Percentiles rank a stretch among this genome's conserved stretches.
Conservation (phyloP, 2,888 invertebrate species). For the Lepetodrilus schrolli region DNA sequence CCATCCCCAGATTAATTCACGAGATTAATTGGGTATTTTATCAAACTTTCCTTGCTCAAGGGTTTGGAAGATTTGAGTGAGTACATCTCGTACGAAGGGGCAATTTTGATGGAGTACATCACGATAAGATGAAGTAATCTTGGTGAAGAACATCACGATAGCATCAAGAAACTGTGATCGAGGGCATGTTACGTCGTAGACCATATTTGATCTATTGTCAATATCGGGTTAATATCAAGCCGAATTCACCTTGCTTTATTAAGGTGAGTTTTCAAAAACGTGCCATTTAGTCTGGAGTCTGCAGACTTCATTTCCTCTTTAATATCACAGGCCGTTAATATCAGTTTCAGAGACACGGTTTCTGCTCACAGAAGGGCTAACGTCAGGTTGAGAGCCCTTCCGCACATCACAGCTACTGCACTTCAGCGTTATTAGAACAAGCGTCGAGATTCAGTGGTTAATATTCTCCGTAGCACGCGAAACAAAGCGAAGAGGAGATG, state of each 20-base stretch:
- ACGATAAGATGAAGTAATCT: no score
- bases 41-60: constrained; percentile 2
- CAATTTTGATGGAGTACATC: no score
- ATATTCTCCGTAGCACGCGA: constrained; percentile 2
- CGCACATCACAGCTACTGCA: not conserved
- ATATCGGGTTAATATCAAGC: constrained; percentile 8
- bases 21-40: constrained; percentile 19
- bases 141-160: no score
- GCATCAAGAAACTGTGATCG: no score
- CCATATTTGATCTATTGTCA: not conserved
- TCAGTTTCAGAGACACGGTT: not conserved
- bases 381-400: not conserved
- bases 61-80: not conserved
- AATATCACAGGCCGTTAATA: not conserved
- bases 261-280: constrained; percentile 16
- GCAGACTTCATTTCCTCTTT: not conserved
- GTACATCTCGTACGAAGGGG: not conserved
- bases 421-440: not conserved
- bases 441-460: not conserved
- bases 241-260: constrained; percentile 12
- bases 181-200: no score
- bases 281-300: not conserved
- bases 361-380: not conserved
- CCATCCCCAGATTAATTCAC: not conserved
- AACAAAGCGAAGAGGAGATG: constrained; percentile 1